These are phyloP conservation scores for Gallinago jamesoni DNA, from an alignment of 2,113 vertebrate species.

Conservation along the genomic window DNA sequence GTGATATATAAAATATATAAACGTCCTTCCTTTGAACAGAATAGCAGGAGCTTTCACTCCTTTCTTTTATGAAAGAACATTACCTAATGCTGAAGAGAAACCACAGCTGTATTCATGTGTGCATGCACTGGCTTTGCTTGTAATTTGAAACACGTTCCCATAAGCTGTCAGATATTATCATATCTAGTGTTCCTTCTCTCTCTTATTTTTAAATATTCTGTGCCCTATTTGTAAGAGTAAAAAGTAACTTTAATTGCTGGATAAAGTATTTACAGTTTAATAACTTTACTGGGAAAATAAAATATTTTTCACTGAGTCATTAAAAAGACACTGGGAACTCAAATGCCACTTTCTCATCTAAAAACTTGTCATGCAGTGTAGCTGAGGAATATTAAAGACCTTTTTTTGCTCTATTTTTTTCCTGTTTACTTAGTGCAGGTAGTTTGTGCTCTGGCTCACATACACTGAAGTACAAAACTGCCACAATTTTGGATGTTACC, in stretches of 20 bases:
- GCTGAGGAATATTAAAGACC: background rate
- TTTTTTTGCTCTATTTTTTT: background rate
- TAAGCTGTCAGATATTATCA: slow-evolving; percentile 16
- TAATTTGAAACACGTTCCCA: slow-evolving; percentile 58
- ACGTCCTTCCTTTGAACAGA: slow-evolving; percentile 47
- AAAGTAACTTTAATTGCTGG: background rate
- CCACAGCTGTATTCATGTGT: slow-evolving; percentile 42
- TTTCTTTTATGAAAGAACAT: slow-evolving; percentile 46
- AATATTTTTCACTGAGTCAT: background rate
- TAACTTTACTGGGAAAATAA: slow-evolving; percentile 4
- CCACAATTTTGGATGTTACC: background rate
- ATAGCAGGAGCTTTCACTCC: slow-evolving; percentile 34
- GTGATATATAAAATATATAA: slow-evolving; percentile 45
- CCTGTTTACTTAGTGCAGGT: background rate
- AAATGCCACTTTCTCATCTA: background rate
- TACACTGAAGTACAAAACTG: background rate
- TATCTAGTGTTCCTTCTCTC: background rate
- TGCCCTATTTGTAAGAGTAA: background rate
- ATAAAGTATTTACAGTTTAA: slow-evolving; percentile 32
- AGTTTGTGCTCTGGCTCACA: background rate
- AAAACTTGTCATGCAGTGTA: background rate
- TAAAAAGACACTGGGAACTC: background rate
- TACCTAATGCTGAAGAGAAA: slow-evolving; percentile 43
- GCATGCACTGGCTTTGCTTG: slow-evolving; percentile 12
- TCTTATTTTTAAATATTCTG: slow-evolving; percentile 1